Evolutionary conservation across 23 tunicate genomes (phyloP), one percentile per base, ranked within the genome.

Genomic region (Clavelina lepadiformis): DNA sequence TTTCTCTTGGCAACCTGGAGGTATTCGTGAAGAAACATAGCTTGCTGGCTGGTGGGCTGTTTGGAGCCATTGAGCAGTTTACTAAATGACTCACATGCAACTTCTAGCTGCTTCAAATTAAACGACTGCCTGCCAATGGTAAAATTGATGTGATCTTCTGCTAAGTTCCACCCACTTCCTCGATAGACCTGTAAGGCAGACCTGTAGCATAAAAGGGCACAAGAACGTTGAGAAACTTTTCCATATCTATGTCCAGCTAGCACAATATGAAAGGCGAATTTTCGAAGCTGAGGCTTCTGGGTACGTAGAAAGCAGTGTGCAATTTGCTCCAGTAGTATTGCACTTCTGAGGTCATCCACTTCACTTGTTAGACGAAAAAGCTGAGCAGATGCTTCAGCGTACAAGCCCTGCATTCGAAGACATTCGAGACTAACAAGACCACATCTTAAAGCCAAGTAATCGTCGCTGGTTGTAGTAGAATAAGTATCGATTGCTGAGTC

Each of bases 241-340:
- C 77, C 51, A 76, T 74, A 89, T 7, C 97, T 69, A 82, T 89
- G 97, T 15, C 97, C 97, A 3, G 97, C 97, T 30, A 89, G 57
- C 13, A 89, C 67, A 3, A 81, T 22, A 52, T 89, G 70, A 33
- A 89, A 89, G 13, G 89, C 83, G 76, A 75, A 89, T 33, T 89
- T 89, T 36, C 83, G 64, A 3, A 85, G 61, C 26, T 45, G 70
- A 19, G 97, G 97, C 23, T 56, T 60, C 34, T 81, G 68, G 5
- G 60, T 63, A 28, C 61, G 52, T 0, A 89, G 58, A 49, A 49
- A 70, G 38, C 89, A 89, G 65, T 81, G 87, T 3, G 97, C 97
- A 63, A 85, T 66, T 64, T 89, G 97, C 58, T 89, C 97, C 59
- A 85, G 66, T 11, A 81, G 53, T 44, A 89, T 61, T 31, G 97